Percentiles rank a stretch among this genome's conserved stretches.
These are phyloP conservation scores for Punctoribates punctum DNA, from an alignment of 2,888 invertebrate species.

Conservation along the genomic window DNA sequence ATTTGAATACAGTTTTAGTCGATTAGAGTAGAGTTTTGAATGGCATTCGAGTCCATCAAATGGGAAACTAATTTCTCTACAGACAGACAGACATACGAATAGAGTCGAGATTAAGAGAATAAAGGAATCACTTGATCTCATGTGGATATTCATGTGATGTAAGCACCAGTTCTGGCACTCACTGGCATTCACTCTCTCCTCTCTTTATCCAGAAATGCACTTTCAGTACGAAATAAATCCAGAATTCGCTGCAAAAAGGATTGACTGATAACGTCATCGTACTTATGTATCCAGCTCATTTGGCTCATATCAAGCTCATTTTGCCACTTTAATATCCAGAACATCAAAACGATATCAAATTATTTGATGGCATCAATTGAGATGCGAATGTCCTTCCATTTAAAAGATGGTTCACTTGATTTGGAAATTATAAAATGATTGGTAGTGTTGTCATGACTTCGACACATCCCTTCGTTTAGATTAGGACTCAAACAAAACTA, in stretches of 20 bases:
- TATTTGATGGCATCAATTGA: too few species aligned
- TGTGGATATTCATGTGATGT: neutral
- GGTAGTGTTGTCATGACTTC: slow-evolving; percentile 34
- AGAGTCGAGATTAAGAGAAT: neutral
- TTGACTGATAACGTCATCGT: neutral
- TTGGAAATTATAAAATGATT: neutral
- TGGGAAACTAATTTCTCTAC: slow-evolving; percentile 14
- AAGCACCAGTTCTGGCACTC: neutral
- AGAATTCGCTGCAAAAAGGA: neutral
- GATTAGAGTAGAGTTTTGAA: neutral
- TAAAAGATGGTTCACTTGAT: too few species aligned
- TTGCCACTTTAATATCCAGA: too few species aligned
- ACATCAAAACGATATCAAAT: too few species aligned
- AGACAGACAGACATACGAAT: slow-evolving; percentile 5
- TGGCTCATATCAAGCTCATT: too few species aligned
- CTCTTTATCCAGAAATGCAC: neutral
- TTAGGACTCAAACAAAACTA: neutral
- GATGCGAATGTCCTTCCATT: too few species aligned
- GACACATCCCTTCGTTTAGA: neutral
- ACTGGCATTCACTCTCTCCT: neutral
- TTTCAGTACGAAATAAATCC: neutral
- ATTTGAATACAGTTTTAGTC: slow-evolving; percentile 17
- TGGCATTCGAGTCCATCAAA: neutral
- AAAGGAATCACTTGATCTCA: neutral
- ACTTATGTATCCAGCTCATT: too few species aligned